Evolutionary conservation across 2,797 vertebrate species (phyloP), one percentile per base, ranked within the genome.

Genomic region (Labeo calbasu): DNA sequence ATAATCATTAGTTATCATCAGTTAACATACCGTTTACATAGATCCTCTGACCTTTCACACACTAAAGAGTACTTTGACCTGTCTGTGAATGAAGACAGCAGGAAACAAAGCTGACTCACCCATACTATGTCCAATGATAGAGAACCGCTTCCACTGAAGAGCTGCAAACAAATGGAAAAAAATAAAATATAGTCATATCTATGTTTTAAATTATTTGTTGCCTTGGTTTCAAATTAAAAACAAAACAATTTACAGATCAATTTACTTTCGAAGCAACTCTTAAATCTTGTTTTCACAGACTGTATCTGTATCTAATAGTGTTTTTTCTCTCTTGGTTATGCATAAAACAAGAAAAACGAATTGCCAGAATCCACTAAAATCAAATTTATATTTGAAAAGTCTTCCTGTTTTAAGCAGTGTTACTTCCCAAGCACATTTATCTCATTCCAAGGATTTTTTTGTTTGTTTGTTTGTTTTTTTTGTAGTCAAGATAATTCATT

Each of bases 111-210:
- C 2, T 40, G 36, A 50, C 97, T 98, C 94, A 99, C 97, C 97
- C 92, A 98, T 97, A 88, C 98, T 99, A 93, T 99, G 98, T 87
- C 95, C 96, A 81, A 99, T 91, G 88, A 99, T 91, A 79, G 95
- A 96, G 92, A 98, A 97, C n/a, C 57, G 94, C 84, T 88, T 95
- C 98, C 97, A 99, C 77, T 95, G 94, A 89, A 98, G 94, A 89
- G 94, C 98, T 99, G 94, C 76, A 91, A 72, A 77, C 21, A 55
- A 50, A 86, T 21, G 4, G 4, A 11, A 0, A 55, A 15, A 59
- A 46, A 76, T 12, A 25, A 21, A 66, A 40, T 53, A 17, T 6
- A 63, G 55, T 32, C 28, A 32, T 32, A 32, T 32, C 28, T 14
- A 23, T 2, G n/a, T 50, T 25, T 13, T 46, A 13, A 59, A 32